A percentile compares a stretch with the other conserved stretches of the same genome.
phyloP scores from a whole-genome alignment of 2,113 vertebrate species.

The Vulpes lagopus region DNA sequence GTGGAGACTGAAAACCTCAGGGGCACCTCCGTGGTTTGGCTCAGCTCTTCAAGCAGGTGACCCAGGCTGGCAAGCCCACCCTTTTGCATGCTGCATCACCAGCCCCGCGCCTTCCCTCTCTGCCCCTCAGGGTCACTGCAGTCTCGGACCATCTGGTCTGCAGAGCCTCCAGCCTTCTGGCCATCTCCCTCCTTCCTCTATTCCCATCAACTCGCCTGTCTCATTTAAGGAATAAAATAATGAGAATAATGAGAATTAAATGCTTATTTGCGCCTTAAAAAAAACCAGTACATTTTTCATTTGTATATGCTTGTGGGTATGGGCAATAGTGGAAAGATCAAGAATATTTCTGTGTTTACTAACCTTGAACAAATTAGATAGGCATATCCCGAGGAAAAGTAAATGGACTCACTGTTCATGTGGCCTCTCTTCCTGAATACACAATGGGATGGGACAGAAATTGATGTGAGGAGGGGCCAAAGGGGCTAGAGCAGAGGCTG shows the following conservation, averaged over 20 bases:
- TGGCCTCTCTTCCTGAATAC: neutral
- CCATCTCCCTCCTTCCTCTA: neutral
- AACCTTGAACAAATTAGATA: neutral
- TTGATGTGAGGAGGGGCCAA: neutral
- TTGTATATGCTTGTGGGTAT: neutral
- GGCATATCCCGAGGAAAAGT: neutral
- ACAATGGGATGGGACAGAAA: neutral
- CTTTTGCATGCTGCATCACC: neutral
- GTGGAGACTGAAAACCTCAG: neutral
- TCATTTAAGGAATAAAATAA: neutral
- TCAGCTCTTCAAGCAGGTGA: accelerated
- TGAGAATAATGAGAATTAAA: neutral
- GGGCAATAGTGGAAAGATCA: neutral
- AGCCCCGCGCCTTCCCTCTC: neutral
- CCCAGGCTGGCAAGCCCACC: accelerated
- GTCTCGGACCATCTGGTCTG: neutral
- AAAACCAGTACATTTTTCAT: neutral
- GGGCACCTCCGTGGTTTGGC: accelerated
- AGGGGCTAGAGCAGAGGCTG: neutral
- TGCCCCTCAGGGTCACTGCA: neutral
- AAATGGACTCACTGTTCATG: neutral
- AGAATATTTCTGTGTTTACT: neutral
- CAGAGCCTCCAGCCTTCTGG: neutral
- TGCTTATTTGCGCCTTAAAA: neutral
- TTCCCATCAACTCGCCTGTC: neutral